phyloP scores from a whole-genome alignment of 1,140 invertebrate genomes.

The Drosophila pseudoananassae region DNA sequence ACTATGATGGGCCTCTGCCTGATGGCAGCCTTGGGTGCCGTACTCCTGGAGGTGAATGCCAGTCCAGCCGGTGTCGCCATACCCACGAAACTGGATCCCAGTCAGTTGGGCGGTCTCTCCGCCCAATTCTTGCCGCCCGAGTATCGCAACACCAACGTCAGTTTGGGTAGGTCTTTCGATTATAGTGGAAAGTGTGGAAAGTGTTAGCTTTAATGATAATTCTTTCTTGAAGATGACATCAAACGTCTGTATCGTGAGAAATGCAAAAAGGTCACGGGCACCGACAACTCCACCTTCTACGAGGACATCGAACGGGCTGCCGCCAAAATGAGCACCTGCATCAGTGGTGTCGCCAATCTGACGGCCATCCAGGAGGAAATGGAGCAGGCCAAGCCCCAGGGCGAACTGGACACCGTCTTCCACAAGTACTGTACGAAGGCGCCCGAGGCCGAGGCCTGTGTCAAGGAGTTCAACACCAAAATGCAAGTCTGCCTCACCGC shows the following conservation, averaged over 20 bases:
- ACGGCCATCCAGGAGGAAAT: slow-evolving; percentile 86
- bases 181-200: too few relatives aligned
- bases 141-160: slow-evolving; percentile 69
- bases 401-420: slow-evolving; percentile 88
- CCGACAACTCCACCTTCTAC: slow-evolving; percentile 61
- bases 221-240: slow-evolving; percentile 45
- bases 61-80: slow-evolving; percentile 25
- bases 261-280: slow-evolving; percentile 69
- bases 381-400: slow-evolving; percentile 86
- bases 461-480: slow-evolving; percentile 86
- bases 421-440: slow-evolving; percentile 88
- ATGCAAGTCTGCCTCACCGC: slow-evolving; percentile 87
- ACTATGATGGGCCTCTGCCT: slow-evolving; percentile 55
- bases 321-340: slow-evolving; percentile 83
- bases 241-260: slow-evolving; percentile 70
- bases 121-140: slow-evolving; percentile 64
- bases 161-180: slow-evolving; percentile 48
- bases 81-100: slow-evolving; percentile 16
- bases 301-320: slow-evolving; percentile 75
- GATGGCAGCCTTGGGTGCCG: slow-evolving; percentile 47
- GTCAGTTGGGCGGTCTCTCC: slow-evolving; percentile 55
- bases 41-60: slow-evolving; percentile 61
- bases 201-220: too few relatives aligned
- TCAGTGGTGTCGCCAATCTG: slow-evolving; percentile 85
- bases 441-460: slow-evolving; percentile 86